These are phyloP conservation scores for Ranitomeya imitator DNA, from an alignment of 2,113 vertebrate species.

Conservation along the genomic window DNA sequence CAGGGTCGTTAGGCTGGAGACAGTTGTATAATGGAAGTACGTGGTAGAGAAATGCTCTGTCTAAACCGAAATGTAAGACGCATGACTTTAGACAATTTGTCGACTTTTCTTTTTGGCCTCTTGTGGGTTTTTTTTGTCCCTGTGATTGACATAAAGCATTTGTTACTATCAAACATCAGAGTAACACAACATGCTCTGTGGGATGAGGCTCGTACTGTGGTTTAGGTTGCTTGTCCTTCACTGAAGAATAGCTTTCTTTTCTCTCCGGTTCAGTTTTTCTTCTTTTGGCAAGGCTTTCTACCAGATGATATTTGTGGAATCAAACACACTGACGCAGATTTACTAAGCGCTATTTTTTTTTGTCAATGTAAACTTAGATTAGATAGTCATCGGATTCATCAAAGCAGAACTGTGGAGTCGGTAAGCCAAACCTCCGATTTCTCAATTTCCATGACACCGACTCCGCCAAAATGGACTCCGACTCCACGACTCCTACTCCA, in stretches of 20 bases:
- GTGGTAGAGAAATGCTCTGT: neutral
- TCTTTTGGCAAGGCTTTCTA: too few relatives aligned
- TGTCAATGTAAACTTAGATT: too few relatives aligned
- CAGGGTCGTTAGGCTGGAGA: neutral
- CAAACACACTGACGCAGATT: too few relatives aligned
- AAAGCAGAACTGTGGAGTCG: too few relatives aligned
- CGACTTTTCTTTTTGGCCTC: neutral
- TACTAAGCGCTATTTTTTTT: too few relatives aligned
- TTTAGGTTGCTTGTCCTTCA: neutral
- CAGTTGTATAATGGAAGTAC: neutral
- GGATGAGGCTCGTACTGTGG: neutral
- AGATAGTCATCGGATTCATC: too few relatives aligned
- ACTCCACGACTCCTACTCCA: too few relatives aligned
- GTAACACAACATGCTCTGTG: neutral
- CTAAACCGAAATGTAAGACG: neutral
- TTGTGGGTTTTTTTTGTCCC: neutral
- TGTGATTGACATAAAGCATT: neutral
- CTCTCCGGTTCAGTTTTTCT: neutral
- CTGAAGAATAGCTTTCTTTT: neutral
- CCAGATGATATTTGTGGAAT: too few relatives aligned
- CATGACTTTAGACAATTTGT: neutral
- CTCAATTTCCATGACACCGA: too few relatives aligned
- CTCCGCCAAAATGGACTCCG: too few relatives aligned
- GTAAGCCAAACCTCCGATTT: too few relatives aligned
- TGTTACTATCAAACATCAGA: neutral